Evolutionary conservation across 2,113 vertebrate species (phyloP), one percentile per base, ranked within the genome.

Genomic region (Herpetotheres cachinnans): DNA sequence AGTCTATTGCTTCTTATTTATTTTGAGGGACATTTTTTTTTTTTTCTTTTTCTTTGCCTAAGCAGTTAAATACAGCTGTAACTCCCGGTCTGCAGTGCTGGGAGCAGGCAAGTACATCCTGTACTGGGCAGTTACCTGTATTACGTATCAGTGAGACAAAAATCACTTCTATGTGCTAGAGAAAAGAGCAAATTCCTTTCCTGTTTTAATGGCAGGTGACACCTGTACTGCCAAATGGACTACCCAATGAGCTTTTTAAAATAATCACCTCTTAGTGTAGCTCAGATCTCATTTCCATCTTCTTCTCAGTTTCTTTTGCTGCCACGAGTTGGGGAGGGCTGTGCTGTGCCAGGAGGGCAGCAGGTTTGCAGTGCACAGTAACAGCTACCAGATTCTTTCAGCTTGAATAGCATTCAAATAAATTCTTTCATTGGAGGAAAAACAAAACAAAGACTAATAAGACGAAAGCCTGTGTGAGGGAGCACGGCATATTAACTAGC

Each of bases 341-440:
- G 30, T 74, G 26, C 38, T 44, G 24, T 1, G 1, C 55, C 0
- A 0, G 24, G 67, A 74, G 9, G 42, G 69, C 63, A 81, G 63
- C 20, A 58, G 50, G 66, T 82, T 87, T 86, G 77, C 36, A 54
- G 76, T 2, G 1, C 55, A 66, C 19, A 42, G n/a, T 29, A 94
- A 73, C 24, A 58, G 50, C 67, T 7, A 2, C n/a, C 49, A 89
- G 59, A 55, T 89, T 70, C 24, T 44, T 83, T 81, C 88, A 78
- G 65, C 52, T 84, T 84, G 92, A 91, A 65, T 21, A 30, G 16
- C 61, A 91, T 92, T 83, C 67, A 97, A 93, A 93, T 59, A 74
- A 87, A 86, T 71, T 73, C 16, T 87, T 95, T 86, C 44, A 29
- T 20, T 76, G 46, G 77, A 82, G 58, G 61, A 56, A 61, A 93